phyloP scores from a whole-genome alignment of 2,888 invertebrate species.

The Odontomyia ornata region DNA sequence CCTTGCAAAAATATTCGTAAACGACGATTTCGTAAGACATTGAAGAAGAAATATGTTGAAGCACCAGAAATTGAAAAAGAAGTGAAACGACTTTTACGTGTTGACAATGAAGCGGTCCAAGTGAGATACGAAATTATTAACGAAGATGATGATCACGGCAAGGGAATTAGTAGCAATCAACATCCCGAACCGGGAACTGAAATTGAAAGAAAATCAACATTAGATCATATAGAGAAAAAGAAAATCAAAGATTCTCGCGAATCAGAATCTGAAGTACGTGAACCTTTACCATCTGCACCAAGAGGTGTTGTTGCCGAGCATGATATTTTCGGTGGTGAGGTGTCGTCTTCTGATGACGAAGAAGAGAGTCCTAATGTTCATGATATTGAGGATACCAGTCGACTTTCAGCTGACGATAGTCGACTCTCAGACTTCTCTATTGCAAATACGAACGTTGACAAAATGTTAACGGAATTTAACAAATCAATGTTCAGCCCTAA shows the following conservation, averaged over 20 bases:
- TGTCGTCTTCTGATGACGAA: constrained; percentile 88
- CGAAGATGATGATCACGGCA: constrained; percentile 79
- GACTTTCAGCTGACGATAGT: constrained; percentile 78
- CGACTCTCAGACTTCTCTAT: constrained; percentile 74
- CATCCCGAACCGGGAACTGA: constrained; percentile 42
- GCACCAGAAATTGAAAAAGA: constrained; percentile 98
- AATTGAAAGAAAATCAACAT: constrained; percentile 57
- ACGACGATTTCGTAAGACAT: constrained; percentile 90
- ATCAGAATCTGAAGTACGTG: constrained; percentile 54
- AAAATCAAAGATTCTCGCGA: constrained; percentile 28
- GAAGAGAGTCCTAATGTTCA: constrained; percentile 73
- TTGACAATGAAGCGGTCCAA: constrained; percentile 91
- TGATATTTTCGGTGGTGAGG: constrained; percentile 92
- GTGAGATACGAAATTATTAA: constrained; percentile 90
- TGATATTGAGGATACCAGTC: constrained; percentile 82
- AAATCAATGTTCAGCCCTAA: constrained; percentile 59
- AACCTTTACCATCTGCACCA: constrained; percentile 55
- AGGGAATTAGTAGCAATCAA: constrained; percentile 42
- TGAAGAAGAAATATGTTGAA: constrained; percentile 96
- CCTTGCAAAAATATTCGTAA: constrained; percentile 95
- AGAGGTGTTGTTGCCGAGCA: constrained; percentile 71
- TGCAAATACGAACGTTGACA: constrained; percentile 52
- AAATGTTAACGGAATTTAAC: constrained; percentile 60
- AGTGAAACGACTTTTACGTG: constrained; percentile 88
- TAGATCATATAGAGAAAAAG: constrained; percentile 63